These are phyloP conservation scores for Mesoligia furuncula DNA, from an alignment of 2,888 invertebrate genomes.

Conservation along the genomic window DNA sequence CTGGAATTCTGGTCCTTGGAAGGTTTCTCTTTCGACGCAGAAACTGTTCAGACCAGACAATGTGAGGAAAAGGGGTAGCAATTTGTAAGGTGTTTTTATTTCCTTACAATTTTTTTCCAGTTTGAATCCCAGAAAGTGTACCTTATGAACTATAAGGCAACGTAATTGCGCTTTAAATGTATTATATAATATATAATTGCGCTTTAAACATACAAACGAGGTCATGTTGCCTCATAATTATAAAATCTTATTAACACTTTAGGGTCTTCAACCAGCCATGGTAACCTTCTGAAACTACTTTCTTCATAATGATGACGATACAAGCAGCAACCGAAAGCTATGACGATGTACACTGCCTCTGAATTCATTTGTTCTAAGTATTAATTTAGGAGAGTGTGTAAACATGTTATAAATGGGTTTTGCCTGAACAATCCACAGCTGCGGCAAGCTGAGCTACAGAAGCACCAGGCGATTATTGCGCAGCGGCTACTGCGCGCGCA, in stretches of 20 bases:
- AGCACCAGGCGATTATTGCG: conserved; percentile 72
- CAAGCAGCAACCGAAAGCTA: conserved; percentile 50
- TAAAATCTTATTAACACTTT: not conserved
- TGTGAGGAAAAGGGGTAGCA: not conserved
- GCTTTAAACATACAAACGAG: not conserved
- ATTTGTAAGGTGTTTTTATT: not conserved
- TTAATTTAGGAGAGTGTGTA: not conserved
- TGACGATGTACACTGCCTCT: conserved; percentile 19
- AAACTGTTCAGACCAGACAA: not conserved
- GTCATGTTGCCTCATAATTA: not conserved
- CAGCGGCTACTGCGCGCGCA: conserved; percentile 52
- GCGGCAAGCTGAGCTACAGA: conserved; percentile 81
- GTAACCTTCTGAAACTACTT: not conserved
- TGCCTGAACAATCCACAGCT: conserved; percentile 67
- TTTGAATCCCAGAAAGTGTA: not conserved
- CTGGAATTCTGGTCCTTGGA: not conserved
- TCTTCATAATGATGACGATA: conserved; percentile 33
- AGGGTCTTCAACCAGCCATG: not conserved
- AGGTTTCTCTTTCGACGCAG: not conserved
- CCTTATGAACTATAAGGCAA: not conserved
- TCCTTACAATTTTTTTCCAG: not conserved
- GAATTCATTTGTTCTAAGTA: not conserved
- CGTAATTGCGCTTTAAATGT: not conserved
- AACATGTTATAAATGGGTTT: not conserved
- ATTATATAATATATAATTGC: too few relatives aligned